phyloP scores from a whole-genome alignment of 1,140 invertebrate genomes.

The Drosophila micromelanica region DNA sequence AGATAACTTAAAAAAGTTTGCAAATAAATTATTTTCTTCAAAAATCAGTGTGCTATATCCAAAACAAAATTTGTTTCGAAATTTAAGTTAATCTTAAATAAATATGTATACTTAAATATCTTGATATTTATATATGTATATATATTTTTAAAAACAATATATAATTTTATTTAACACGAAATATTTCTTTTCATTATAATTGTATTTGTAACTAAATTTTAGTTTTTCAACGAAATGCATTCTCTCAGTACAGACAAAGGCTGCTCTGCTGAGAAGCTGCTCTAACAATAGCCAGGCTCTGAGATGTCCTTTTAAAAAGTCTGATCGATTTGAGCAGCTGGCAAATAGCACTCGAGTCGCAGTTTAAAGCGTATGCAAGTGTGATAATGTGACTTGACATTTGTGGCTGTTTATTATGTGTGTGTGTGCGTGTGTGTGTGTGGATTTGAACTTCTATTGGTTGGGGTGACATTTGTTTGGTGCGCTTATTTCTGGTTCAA shows the following conservation, averaged over 20 bases:
- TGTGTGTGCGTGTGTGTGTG: slow-evolving; percentile 19
- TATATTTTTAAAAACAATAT: too few species aligned
- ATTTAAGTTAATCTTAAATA: too few species aligned
- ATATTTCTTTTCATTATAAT: too few species aligned
- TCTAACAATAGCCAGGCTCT: neutral
- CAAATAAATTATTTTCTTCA: too few species aligned
- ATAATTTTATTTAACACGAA: too few species aligned
- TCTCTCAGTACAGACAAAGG: neutral
- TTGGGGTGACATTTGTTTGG: slow-evolving; percentile 41
- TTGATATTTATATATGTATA: too few species aligned
- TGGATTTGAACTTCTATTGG: slow-evolving; percentile 19
- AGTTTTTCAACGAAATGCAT: neutral
- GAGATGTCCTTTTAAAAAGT: slow-evolving; percentile 19
- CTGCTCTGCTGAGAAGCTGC: neutral
- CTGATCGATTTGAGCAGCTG: slow-evolving; percentile 34
- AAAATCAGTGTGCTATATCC: too few species aligned
- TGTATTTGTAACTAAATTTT: too few species aligned
- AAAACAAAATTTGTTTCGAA: too few species aligned
- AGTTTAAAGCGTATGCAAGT: slow-evolving; percentile 31
- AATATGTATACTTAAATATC: too few species aligned
- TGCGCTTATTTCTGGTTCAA: slow-evolving; percentile 74
- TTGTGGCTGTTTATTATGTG: slow-evolving; percentile 1
- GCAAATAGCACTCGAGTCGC: slow-evolving; percentile 31
- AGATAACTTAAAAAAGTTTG: too few species aligned
- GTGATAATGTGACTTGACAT: slow-evolving; percentile 47